Evolutionary conservation across 2,888 invertebrate genomes (phyloP).

Genomic region (Matsumyia berberina): DNA sequence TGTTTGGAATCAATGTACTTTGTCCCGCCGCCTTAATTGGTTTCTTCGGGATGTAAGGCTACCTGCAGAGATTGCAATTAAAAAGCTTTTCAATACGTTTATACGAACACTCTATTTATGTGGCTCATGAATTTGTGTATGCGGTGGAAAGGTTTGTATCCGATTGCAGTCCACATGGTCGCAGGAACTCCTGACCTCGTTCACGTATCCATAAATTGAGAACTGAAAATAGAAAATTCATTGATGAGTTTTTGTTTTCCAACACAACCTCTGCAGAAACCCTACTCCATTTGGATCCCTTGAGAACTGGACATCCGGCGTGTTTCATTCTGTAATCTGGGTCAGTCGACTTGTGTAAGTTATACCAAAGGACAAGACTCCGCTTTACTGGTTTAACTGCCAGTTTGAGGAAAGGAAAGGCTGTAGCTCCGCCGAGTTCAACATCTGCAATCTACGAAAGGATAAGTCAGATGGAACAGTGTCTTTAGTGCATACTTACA

Average conservation of each 20-base stretch:
- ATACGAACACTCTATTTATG: not conserved
- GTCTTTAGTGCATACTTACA: constrained; percentile 14
- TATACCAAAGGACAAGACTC: constrained; percentile 87
- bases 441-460: constrained; percentile 86
- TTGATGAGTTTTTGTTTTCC: not conserved
- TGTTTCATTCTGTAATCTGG: constrained; percentile 94
- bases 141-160: not conserved
- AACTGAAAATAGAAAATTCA: constrained; percentile 84
- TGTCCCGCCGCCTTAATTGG: constrained; percentile 49
- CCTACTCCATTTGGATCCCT: constrained; percentile 96
- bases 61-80: constrained; percentile 7
- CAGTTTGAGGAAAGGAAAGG: constrained; percentile 86
- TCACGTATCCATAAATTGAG: constrained; percentile 94
- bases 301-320: constrained; percentile 96
- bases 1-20: constrained; percentile 37
- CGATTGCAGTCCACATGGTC: constrained; percentile 85
- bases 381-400: constrained; percentile 85
- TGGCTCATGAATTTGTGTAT: not conserved
- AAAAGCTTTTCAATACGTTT: not conserved
- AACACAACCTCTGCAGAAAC: constrained; percentile 60
- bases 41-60: constrained; percentile 23
- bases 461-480: not conserved
- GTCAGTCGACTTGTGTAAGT: constrained; percentile 89
- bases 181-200: constrained; percentile 90
- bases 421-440: constrained; percentile 87